Evolutionary conservation across 2,888 invertebrate species (phyloP).

Genomic region (Pammene fasciana): DNA sequence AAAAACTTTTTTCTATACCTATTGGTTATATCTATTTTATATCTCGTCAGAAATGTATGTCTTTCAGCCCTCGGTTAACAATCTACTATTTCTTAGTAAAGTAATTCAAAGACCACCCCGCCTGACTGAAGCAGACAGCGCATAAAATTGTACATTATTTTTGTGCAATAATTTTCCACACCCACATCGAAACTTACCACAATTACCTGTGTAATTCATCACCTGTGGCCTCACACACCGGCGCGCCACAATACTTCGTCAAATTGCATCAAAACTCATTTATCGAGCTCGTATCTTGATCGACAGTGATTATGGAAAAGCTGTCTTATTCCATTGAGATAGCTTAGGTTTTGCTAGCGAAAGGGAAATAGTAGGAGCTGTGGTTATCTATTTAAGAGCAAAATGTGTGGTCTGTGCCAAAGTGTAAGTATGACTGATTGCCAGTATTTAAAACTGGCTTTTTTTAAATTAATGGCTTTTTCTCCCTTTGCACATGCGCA

Average conservation of each 20-base stretch:
- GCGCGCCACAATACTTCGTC: conserved; percentile 55
- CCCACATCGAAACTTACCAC: conserved; percentile 4
- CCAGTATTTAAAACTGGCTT: neutral
- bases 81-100: too few relatives aligned
- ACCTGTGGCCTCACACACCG: conserved; percentile 51
- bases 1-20: neutral
- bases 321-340: neutral
- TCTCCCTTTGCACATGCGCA: too few relatives aligned
- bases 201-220: conserved; percentile 33
- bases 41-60: too few relatives aligned
- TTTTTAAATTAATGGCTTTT: too few relatives aligned
- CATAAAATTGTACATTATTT: conserved; percentile 14
- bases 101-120: neutral
- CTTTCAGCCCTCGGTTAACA: too few relatives aligned
- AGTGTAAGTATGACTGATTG: neutral
- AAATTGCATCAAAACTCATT: conserved; percentile 17
- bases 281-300: conserved; percentile 13
- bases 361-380: neutral
- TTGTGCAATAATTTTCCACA: conserved; percentile 14
- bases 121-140: neutral
- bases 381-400: conserved; percentile 15
- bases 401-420: conserved; percentile 25
- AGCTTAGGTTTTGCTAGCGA: neutral
- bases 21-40: too few relatives aligned
- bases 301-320: neutral